A percentile compares a stretch with the other conserved stretches of the same genome.
Evolutionary conservation across 2,888 invertebrate genomes (phyloP).

Genomic region (Encarsia formosa): DNA sequence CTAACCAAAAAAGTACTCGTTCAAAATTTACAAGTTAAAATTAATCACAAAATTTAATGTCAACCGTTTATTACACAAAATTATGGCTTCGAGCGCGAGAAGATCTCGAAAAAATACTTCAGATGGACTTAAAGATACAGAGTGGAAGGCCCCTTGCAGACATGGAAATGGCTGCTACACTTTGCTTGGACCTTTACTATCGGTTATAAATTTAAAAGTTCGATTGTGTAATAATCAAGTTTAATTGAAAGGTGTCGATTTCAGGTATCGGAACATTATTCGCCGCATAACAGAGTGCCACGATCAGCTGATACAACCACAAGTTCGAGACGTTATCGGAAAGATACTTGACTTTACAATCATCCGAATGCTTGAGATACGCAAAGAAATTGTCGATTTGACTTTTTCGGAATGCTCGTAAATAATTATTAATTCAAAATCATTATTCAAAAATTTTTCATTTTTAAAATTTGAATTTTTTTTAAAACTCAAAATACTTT

Average conservation of each 20-base stretch:
- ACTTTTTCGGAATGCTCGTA: not conserved
- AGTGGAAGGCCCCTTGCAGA: conserved; percentile 10
- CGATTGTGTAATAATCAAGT: not conserved
- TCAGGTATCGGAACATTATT: conserved; percentile 41
- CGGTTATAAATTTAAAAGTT: conserved; percentile 4
- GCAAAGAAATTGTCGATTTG: conserved; percentile 56
- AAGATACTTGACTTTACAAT: conserved; percentile 59
- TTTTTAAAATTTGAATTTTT: not conserved
- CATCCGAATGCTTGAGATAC: conserved; percentile 59
- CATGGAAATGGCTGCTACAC: conserved; percentile 26
- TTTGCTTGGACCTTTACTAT: conserved; percentile 34
- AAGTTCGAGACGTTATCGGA: conserved; percentile 58
- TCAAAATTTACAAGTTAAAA: conserved; percentile 16
- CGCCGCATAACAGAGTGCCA: conserved; percentile 56
- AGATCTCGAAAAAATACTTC: conserved; percentile 35
- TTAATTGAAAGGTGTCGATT: conserved; percentile 3
- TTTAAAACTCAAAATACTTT: no score
- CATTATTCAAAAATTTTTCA: not conserved
- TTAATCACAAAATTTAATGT: conserved; percentile 33
- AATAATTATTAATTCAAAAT: not conserved
- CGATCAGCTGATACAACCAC: conserved; percentile 62
- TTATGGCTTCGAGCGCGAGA: conserved; percentile 38
- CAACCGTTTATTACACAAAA: conserved; percentile 34
- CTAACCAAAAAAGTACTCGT: conserved; percentile 4
- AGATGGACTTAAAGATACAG: conserved; percentile 32